Evolutionary conservation across 2,797 vertebrate species (phyloP), one percentile per base, ranked within the genome.

Genomic region (Enteromius viviparus): DNA sequence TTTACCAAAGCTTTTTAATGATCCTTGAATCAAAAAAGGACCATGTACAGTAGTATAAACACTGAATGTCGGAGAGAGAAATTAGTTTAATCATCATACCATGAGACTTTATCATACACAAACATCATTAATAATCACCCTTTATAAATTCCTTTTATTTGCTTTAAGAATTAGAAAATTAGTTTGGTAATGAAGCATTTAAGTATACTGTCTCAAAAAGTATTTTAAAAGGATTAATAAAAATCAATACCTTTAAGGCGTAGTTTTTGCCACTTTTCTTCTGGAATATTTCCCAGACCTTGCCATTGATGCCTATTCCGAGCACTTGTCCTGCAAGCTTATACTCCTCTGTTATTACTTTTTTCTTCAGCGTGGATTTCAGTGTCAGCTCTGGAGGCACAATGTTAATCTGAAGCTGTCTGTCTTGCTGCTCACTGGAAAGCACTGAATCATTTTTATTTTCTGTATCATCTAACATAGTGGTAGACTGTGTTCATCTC

Each of bases 221-320:
- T 60, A 60, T 60, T 60, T 62, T 29, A 29, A 62, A 62, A 29
- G 12, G 5, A 62, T 29, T 32, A 32, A 64, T 15, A 64, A 17
- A 23, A 64, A 29, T 3, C 12, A 64, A 17, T 64, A 64, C 96
- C 94, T 97, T 97, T 0, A 97, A 91, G 6, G 96, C 96, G 90
- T 93, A 96, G 90, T 96, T 96, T 72, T 95, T 94, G 19, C 94
- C 94, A 32, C 91, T 95, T 86, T 93, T 94, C 94, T 95, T 96
- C 53, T 92, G 94, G 85, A 95, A 95, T 90, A 96, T 95, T 89
- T 97, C 95, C 93, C 96, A 87, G 78, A 97, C 96, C 90, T 95
- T 95, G 42, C 96, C 96, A 89, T 97, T 97, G 89, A 97, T 96
- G 70, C 96, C 96, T 88, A 96, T 91, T 19, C 96, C 96, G 86